Conservation (phyloP, 2,113 vertebrate species). For the Stegastes partitus region DNA sequence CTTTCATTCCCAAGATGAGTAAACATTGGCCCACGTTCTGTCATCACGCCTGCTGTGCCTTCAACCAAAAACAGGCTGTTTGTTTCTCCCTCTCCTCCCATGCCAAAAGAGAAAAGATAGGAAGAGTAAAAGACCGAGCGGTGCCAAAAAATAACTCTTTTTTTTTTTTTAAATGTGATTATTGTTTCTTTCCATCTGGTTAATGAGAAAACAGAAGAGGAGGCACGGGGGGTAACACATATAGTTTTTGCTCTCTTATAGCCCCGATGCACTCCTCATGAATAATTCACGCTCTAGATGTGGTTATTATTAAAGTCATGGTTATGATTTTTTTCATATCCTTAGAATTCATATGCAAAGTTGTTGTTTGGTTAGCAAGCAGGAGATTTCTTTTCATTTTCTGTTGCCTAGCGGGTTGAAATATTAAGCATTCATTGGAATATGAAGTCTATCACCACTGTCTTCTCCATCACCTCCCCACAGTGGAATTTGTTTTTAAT, state of each 20-base stretch:
- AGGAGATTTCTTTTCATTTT: constrained; percentile 37
- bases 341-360: constrained; percentile 50
- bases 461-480: constrained; percentile 19
- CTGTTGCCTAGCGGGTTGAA: constrained; percentile 9
- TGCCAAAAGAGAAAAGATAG: constrained; percentile 35
- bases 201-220: constrained; percentile 40
- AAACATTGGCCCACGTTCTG: constrained; percentile 55
- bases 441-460: constrained; percentile 28
- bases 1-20: constrained; percentile 65
- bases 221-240: constrained; percentile 11
- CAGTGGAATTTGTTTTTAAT: constrained; percentile 13
- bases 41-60: constrained; percentile 46
- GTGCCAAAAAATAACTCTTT: constrained; percentile 29
- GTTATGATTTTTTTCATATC: constrained; percentile 52
- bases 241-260: not conserved
- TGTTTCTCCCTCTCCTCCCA: constrained; percentile 23
- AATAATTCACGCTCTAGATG: constrained; percentile 46
- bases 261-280: constrained; percentile 6
- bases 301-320: constrained; percentile 43
- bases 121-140: not conserved
- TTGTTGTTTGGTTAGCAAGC: constrained; percentile 27
- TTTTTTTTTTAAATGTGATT: constrained; percentile 13
- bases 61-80: constrained; percentile 50
- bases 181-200: constrained; percentile 25
- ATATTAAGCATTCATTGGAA: constrained; percentile 35